A percentile compares a stretch with the other conserved stretches of the same genome.
phyloP scores from a whole-genome alignment of 2,888 invertebrate genomes.

The Phalera bucephala region DNA sequence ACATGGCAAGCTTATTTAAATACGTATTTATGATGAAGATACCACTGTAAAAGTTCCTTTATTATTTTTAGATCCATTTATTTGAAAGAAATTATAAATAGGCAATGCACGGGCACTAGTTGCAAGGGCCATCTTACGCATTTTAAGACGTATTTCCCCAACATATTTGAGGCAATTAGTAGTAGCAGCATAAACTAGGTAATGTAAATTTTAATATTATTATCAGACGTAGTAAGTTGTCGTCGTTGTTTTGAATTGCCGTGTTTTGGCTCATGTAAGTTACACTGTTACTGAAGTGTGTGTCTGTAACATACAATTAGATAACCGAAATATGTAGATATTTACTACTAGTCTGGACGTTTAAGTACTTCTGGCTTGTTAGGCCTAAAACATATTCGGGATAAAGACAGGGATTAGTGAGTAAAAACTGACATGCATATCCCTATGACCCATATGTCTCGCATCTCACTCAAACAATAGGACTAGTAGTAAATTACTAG shows the following conservation, averaged over 20 bases:
- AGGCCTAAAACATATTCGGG: too few relatives aligned
- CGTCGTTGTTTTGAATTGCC: slow-evolving; percentile 18
- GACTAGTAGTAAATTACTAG: too few relatives aligned
- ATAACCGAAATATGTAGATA: too few relatives aligned
- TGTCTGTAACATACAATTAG: too few relatives aligned
- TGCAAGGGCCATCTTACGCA: slow-evolving; percentile 24
- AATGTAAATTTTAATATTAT: slow-evolving; percentile 1
- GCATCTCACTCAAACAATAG: too few relatives aligned
- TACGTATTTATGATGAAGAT: slow-evolving; percentile 13
- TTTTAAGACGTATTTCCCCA: too few relatives aligned
- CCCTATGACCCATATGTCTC: too few relatives aligned
- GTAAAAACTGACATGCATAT: too few relatives aligned
- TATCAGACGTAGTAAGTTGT: slow-evolving; percentile 10
- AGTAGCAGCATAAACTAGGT: slow-evolving; percentile 11
- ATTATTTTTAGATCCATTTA: slow-evolving; percentile 34
- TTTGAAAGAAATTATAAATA: slow-evolving; percentile 15
- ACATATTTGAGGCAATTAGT: slow-evolving; percentile 14
- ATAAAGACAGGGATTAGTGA: too few relatives aligned
- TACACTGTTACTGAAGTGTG: too few relatives aligned
- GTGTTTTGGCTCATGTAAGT: slow-evolving; percentile 12
- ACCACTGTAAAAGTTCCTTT: slow-evolving; percentile 25
- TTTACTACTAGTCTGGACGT: too few relatives aligned
- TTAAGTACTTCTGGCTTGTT: too few relatives aligned
- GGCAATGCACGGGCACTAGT: slow-evolving; percentile 30
- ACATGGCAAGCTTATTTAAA: slow-evolving; percentile 26